phyloP scores from a whole-genome alignment of 2,797 vertebrate species.

The Sphaeramia orbicularis region DNA sequence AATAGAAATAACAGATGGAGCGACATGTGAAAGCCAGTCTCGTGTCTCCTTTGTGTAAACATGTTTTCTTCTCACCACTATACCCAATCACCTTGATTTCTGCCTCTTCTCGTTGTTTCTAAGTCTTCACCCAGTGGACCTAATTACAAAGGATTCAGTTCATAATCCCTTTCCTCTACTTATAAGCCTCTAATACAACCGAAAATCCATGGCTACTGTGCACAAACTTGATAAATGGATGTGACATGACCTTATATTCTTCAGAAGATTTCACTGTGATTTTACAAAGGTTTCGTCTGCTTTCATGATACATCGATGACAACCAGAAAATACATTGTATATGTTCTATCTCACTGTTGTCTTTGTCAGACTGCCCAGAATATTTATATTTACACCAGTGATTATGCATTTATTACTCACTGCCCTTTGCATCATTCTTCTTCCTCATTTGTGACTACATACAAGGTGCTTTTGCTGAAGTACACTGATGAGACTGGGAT shows the following conservation, averaged over 20 bases:
- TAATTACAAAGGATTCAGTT: constrained; percentile 80
- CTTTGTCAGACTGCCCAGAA: neutral
- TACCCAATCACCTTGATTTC: constrained; percentile 61
- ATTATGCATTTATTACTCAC: constrained; percentile 22
- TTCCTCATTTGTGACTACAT: constrained; percentile 18
- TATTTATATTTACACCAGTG: constrained; percentile 12
- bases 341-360: constrained; percentile 7
- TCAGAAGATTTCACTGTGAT: constrained; percentile 20
- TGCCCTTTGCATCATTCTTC: constrained; percentile 7
- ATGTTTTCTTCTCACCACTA: constrained; percentile 59
- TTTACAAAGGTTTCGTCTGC: constrained; percentile 14
- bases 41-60: constrained; percentile 48
- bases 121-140: constrained; percentile 78
- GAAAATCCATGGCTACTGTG: constrained; percentile 54
- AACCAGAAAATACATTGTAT: constrained; percentile 10
- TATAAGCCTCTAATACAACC: constrained; percentile 70
- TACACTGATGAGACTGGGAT: constrained; percentile 33
- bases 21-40: constrained; percentile 34
- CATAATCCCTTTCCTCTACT: constrained; percentile 73
- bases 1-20: constrained; percentile 6
- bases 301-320: neutral
- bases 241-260: constrained; percentile 23
- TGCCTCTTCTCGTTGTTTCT: constrained; percentile 58
- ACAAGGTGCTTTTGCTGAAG: constrained; percentile 36
- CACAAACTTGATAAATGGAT: constrained; percentile 60